Base-by-base conservation (phyloP, 2,113 vertebrate species). In the Prochilodus magdalenae region DNA sequence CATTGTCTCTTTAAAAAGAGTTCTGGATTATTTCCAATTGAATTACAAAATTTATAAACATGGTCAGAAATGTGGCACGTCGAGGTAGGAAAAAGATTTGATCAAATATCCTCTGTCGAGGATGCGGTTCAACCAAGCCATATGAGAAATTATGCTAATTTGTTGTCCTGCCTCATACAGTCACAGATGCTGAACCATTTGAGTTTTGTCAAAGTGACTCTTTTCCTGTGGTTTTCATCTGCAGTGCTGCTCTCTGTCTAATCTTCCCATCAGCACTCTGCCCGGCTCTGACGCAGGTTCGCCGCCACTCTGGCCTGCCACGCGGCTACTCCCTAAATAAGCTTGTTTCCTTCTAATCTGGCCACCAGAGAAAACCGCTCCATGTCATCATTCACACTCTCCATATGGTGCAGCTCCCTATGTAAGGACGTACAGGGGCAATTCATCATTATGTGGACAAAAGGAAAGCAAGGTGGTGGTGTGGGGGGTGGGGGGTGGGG, bases 331-430 rank as follows among this genome's bases (percentile, higher is more conserved):
- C 73, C 74, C 60, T 66, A 69, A 85, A 85, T 73, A 73, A 59
- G 62, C 69, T 65, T 47, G 70, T 63, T 79, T 85, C 62, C 44
- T 29, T 85, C 29, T 85, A 74, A 78, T 85, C 80, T 82, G 80
- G 62, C 62, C 75, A 81, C 49, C 79, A 60, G 60, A 81, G 70
- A 78, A 73, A 78, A 78, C 49, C 7, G 24, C 27, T 29, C 75
- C 20, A 59, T 82, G 84, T 79, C 62, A 67, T 82, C 72, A 76
- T 63, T 83, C 65, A 79, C 47, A 72, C 71, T 29, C 75, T 82
- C 75, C 80, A 63, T 75, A 78, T 82, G 79, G 51, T 4, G 24
- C 47, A 60, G 40, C 60, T 82, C 44, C 66, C 40, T 67, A 8
- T 40, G 29, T 63, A 53, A 62, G 49, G 40, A 67, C 30, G 24